Base-by-base conservation (phyloP, 1,140 invertebrate species). In the Calosoma granatense region DNA sequence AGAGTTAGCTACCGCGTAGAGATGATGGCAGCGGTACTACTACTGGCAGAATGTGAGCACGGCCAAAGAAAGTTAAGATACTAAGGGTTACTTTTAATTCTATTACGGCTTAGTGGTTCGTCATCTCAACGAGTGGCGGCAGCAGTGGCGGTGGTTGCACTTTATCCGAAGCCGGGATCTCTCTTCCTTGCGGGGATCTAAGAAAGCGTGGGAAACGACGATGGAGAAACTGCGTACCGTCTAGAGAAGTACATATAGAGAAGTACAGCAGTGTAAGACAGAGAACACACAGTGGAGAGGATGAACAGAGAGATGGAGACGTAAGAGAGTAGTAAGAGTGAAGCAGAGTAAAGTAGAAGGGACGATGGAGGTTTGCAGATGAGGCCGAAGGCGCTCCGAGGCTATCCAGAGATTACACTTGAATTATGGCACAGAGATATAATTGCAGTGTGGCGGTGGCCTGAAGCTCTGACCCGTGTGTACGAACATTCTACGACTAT, bases 341-440 rank as follows among this genome's bases (percentile, higher is more conserved):
- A 14, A 30, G 14, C 26, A 23, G 1, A 54, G 56, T 14, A 20
- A 15, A 20, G 1, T 15, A 57, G n/a, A 19, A 6, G 14, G 22
- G n/a, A 39, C 26, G 14, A 14, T 30, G 26, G 26, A 30, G 26
- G 26, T 30, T 30, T 30, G 26, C 26, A 30, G 26, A 30, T 30
- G 26, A 30, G 26, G 26, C 26, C 26, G 26, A 30, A 30, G 26
- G 26, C 26, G 26, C 26, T 30, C 26, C 6, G 30, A 26, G 57
- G 12, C 57, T 22, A 15, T 23, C 36, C 36, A 22, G 59, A 66
- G 65, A 66, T 66, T 66, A 66, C 63, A 62, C 60, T 59, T 66
- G 65, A 66, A 64, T 66, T 66, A 66, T 64, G 63, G 61, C 59
- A 30, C 54, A 59, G 60, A 66, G 65, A 66, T 66, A 66, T 66